Base-by-base conservation (phyloP, 2,113 vertebrate genomes). In the Labrus mixtus region DNA sequence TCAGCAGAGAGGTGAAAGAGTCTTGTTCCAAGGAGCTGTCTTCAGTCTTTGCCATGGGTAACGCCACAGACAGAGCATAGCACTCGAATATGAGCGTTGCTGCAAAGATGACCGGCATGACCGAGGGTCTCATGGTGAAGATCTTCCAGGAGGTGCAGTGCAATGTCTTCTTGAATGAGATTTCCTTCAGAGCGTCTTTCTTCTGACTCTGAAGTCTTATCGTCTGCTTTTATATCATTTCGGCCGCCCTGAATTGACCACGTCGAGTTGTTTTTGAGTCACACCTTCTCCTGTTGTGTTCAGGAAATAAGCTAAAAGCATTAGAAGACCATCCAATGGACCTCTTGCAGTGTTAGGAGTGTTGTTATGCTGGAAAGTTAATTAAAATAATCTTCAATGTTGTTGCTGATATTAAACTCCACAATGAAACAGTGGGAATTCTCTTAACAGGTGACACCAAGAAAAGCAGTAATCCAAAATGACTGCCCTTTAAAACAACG, bases 401-500 rank as follows among this genome's bases (percentile, higher is more conserved):
- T 59, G 29, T 25, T 73, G 37, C 20, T 54, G 57, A 67, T 61
- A 46, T 55, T 46, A 58, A 68, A 25, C 37, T 73, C 25, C 60
- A 68, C 25, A 36, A 69, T 71, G 8, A 76, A 83, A 82, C 90
- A 82, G 86, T 68, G 19, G 87, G 90, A 84, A 79, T 33, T 74
- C 86, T 83, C 85, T 82, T 55, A 87, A 54, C 36, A 63, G 39
- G 46, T 37, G 65, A 75, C 65, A 39, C 45, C 67, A 68, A 65
- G 60, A 51, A 37, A 51, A 56, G 68, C 75, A 62, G 81, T 70
- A 84, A 91, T 92, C 83, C 86, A 64, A 72, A 88, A 86, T 83
- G 6, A 64, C 69, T 74, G 70, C 51, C 89, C 81, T 93, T 89
- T 91, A 87, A 92, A 93, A 94, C 79, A 93, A 92, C 73, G 63